Evolutionary conservation across 2,797 vertebrate species (phyloP), one percentile per base, ranked within the genome.

Genomic region (Jordanella pulchra): DNA sequence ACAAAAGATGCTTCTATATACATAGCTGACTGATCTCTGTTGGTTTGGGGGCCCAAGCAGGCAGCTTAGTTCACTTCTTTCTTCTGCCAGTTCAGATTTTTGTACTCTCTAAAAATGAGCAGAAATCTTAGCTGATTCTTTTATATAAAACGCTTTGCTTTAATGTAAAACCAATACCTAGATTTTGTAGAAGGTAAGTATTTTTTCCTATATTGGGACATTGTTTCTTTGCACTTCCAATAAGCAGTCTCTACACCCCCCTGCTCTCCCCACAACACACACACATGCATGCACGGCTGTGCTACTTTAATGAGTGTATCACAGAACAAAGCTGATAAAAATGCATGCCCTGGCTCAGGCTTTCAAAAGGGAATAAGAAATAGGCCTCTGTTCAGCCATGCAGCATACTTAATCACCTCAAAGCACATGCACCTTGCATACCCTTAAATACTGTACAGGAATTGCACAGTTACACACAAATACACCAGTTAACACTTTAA

Each of bases 361-460:
- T 91, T 90, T 92, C 86, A 89, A 93, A 93, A 91, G 90, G 90
- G 90, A 92, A 93, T 92, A 89, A 87, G 83, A 86, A 92, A 92
- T 91, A 75, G 73, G 82, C 74, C 81, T 72, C 82, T 71, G 88
- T 75, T 80, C 65, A 83, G 83, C 83, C 84, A 88, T 76, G 86
- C 78, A 80, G 89, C 80, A 88, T 90, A 69, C 72, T 66, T 84
- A 90, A 92, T 91, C 77, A 83, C 76, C 58, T 65, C 80, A 25
- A 73, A 72, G 61, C 74, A 70, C 77, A 75, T 73, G 69, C 81
- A 71, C 69, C 32, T 48, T 42, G 32, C 79, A 85, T 53, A 79
- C 69, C 53, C 47, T 55, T 55, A 73, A 65, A 75, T 70, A 74
- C 63, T 85, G 82, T 80, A 86, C 69, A 47, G n/a, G 35, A 77